These are phyloP conservation scores for Oligia latruncula DNA, from an alignment of 2,888 invertebrate genomes.

Conservation along the genomic window DNA sequence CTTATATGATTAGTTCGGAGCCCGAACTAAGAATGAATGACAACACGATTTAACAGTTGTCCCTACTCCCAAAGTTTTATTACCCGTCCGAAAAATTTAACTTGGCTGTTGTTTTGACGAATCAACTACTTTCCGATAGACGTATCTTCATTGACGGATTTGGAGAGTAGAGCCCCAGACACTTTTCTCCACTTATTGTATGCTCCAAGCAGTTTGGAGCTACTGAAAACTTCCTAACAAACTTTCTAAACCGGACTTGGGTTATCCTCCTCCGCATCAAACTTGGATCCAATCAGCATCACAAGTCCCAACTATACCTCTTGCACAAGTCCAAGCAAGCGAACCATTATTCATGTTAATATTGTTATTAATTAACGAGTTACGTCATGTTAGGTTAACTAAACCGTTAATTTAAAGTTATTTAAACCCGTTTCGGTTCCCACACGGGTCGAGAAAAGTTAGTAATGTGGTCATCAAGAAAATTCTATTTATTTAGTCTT, in stretches of 20 bases:
- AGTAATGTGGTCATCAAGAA: conserved; percentile 61
- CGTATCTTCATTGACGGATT: too few relatives aligned
- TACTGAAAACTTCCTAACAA: conserved; percentile 6
- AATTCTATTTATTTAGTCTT: conserved; percentile 46
- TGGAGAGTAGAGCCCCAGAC: too few relatives aligned
- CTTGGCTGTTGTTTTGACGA: too few relatives aligned
- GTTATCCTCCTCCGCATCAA: conserved; percentile 42
- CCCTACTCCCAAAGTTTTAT: too few relatives aligned
- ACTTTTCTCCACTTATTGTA: background rate
- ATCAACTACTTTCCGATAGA: too few relatives aligned
- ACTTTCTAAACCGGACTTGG: conserved; percentile 19
- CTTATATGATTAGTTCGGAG: too few relatives aligned
- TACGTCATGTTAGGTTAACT: conserved; percentile 63
- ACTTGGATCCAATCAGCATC: background rate
- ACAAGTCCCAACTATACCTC: conserved; percentile 5
- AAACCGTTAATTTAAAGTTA: conserved; percentile 66
- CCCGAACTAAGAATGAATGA: too few relatives aligned
- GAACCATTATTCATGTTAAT: conserved; percentile 63
- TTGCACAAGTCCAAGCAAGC: conserved; percentile 46
- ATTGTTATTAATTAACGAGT: conserved; percentile 66
- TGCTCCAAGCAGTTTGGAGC: background rate
- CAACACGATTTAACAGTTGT: too few relatives aligned
- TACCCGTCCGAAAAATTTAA: too few relatives aligned
- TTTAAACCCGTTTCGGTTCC: conserved; percentile 67
- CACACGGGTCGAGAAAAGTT: conserved; percentile 58